Evolutionary conservation across 2,113 vertebrate genomes (phyloP), one percentile per base, ranked within the genome.

Genomic region (Bostrychus sinensis): DNA sequence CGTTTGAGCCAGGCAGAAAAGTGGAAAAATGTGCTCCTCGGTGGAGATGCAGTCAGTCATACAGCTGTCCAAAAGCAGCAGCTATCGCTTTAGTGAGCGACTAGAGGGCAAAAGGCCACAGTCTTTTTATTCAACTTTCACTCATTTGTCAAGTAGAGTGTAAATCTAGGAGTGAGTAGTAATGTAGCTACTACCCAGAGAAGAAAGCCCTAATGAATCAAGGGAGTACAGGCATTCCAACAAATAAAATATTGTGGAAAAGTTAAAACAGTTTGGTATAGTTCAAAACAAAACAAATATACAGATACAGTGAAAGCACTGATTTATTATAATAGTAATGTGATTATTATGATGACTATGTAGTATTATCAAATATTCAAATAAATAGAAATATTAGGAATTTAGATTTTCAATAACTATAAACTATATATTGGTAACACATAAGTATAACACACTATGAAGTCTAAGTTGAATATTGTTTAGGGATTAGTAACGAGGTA

Each of bases 41-140:
- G 80, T 69, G 89, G 81, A 86, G 83, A 88, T 74, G 78, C 88
- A 89, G 87, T 91, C 86, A 90, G 84, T 89, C 83, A 86, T 83
- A 69, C 66, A 87, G 79, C 86, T 89, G 84, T 88, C 88, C 81
- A 86, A 82, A 86, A 81, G 55, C 83, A 85, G 79, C 74, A 80
- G 81, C 77, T 82, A 87, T 85, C 77, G 73, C 74, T 80, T 87
- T 75, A 71, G 70, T 63, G 65, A 72, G 74, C 76, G 76, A 86
- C 80, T 30, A 74, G 69, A 85, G 85, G 85, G 77, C 86, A 86
- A 86, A 82, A 85, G 85, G 82, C 74, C 81, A 87, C 17, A 58
- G 59, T 81, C 63, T 72, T 89, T 85, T 79, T 75, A 80, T 82
- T 85, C 67, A 66, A 80, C 78, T 84, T 74, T 81, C 70, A 81